Evolutionary conservation across 2,888 invertebrate genomes (phyloP).

Genomic region (Troides helena): DNA sequence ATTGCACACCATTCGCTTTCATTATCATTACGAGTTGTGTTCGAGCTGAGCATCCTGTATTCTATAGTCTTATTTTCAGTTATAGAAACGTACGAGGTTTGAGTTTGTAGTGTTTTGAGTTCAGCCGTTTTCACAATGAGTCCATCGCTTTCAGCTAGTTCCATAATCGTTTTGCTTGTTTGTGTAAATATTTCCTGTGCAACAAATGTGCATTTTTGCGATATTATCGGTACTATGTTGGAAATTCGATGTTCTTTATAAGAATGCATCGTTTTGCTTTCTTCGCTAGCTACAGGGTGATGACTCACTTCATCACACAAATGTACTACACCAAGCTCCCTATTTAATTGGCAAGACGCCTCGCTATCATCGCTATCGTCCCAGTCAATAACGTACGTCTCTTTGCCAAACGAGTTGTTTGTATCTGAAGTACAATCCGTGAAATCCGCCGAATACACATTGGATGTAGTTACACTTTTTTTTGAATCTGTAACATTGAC

Average conservation of each 20-base stretch:
- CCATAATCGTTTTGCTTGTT: constrained; percentile 80
- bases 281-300: constrained; percentile 33
- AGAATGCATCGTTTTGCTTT: constrained; percentile 36
- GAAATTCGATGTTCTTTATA: constrained; percentile 34
- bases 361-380: constrained; percentile 64
- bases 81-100: constrained; percentile 66
- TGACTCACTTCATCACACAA: constrained; percentile 35
- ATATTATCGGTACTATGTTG: constrained; percentile 35
- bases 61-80: constrained; percentile 57
- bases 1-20: constrained; percentile 3
- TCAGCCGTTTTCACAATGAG: constrained; percentile 34
- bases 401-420: constrained; percentile 64
- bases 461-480: constrained; percentile 67
- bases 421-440: constrained; percentile 66
- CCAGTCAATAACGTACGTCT: constrained; percentile 65
- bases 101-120: constrained; percentile 58
- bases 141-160: constrained; percentile 64
- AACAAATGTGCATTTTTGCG: constrained; percentile 44
- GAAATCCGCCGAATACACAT: constrained; percentile 63
- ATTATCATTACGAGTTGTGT: constrained; percentile 9
- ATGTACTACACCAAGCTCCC: constrained; percentile 42
- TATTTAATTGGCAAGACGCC: constrained; percentile 42
- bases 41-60: constrained; percentile 45
- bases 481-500: constrained; percentile 65
- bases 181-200: constrained; percentile 74